Evolutionary conservation across 2,888 invertebrate species (phyloP).

Genomic region (Malachius bipustulatus): DNA sequence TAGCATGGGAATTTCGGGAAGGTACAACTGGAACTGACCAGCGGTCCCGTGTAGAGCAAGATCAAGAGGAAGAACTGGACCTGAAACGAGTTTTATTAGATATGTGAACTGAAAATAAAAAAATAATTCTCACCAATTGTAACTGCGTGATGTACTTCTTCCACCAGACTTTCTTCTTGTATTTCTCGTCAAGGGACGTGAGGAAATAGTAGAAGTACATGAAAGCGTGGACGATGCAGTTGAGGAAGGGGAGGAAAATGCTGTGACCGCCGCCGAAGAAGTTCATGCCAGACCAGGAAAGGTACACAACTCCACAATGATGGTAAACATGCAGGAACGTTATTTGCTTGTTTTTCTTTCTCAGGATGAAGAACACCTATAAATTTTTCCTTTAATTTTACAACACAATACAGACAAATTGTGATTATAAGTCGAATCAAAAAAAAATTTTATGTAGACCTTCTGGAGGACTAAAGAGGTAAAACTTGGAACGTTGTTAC

Average conservation of each 20-base stretch:
- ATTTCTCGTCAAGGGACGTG: constrained; percentile 56
- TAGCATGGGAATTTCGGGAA: constrained; percentile 46
- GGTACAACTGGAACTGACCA: constrained; percentile 43
- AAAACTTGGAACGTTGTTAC: too few relatives aligned
- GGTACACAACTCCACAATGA: constrained; percentile 67
- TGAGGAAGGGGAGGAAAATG: constrained; percentile 51
- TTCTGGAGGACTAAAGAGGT: too few relatives aligned
- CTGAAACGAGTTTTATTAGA: constrained; percentile 29
- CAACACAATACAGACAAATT: constrained; percentile 9
- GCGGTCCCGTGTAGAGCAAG: constrained; percentile 40
- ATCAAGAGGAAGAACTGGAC: constrained; percentile 51
- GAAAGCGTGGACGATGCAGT: constrained; percentile 61
- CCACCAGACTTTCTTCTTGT: constrained; percentile 66
- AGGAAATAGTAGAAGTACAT: constrained; percentile 79
- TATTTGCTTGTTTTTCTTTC: constrained; percentile 72
- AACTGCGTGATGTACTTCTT: constrained; percentile 76
- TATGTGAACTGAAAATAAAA: not conserved
- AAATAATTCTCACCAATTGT: constrained; percentile 50
- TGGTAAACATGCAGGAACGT: constrained; percentile 80
- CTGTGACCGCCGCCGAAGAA: constrained; percentile 58
- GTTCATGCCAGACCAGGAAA: constrained; percentile 50
- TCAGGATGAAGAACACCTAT: constrained; percentile 67
- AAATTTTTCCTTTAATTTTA: constrained; percentile 25
- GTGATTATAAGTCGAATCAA: constrained; percentile 18
- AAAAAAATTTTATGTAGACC: too few relatives aligned